Evolutionary conservation across 2,888 invertebrate species (phyloP), one percentile per base, ranked within the genome.

Genomic region (Megalurothrips usitatus): DNA sequence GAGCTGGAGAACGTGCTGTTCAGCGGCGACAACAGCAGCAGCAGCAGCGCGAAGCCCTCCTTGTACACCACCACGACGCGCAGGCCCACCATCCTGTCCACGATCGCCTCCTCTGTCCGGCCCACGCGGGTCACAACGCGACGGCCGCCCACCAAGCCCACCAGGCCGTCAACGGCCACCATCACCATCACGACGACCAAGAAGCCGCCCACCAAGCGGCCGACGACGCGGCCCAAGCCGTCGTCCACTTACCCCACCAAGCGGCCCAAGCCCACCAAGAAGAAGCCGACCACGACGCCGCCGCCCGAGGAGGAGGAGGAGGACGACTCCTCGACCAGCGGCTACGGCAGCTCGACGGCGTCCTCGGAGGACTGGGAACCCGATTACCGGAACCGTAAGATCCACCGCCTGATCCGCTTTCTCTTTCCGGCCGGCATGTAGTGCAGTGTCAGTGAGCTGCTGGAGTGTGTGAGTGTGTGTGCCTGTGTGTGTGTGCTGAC

Each of bases 1-100:
- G 94, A 93, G 80, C 86, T 96, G 17, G 93, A 93, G 84, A 94
- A 95, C 84, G 92, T 95, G 82, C 92, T 96, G 19, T 90, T 92
- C 81, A 90, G 90, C 79, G 87, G 87, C 84, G 78, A 86, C 23
- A 75, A 75, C 68, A 75, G 68, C 68, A 26, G 23, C 68, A 26
- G 23, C 26, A 75, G 68, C 68, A 75, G 68, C 68, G 68, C 68
- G 3, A 75, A 23, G 68, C 68, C 68, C 11, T 12, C 12, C 26
- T 75, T 75, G 26, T 75, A 75, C 68, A 14, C 81, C 26, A 81
- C 82, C 10, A 81, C 78, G 14, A 23, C 79, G n/a, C 79, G 80
- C 63, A 75, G 79, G 79, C 79, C 58, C 28, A 58, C 52, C 58
- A 47, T 68, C 34, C 34, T 68, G 6, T 47, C 63, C 34, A 63